These are phyloP conservation scores for Vanessa tameamea DNA, from an alignment of 1,140 invertebrate species.

Conservation along the genomic window DNA sequence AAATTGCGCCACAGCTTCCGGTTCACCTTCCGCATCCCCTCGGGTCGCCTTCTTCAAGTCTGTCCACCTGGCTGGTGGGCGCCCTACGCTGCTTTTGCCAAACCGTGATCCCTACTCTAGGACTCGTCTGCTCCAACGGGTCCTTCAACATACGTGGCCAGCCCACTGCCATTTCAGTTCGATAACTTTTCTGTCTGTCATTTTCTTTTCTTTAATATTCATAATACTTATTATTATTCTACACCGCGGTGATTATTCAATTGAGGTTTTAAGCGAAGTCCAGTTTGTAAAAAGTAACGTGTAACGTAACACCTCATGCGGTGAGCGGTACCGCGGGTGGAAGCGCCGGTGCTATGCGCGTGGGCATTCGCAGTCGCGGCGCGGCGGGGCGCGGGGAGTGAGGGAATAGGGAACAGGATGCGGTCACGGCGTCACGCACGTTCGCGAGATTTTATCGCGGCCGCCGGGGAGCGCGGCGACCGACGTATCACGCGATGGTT, in stretches of 20 bases:
- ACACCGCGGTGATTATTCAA: neutral
- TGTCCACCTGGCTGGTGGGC: too few relatives aligned
- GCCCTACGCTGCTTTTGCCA: too few relatives aligned
- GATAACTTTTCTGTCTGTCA: too few relatives aligned
- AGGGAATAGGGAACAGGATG: slow-evolving; percentile 54
- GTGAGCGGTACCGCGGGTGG: slow-evolving; percentile 40
- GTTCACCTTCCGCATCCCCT: too few relatives aligned
- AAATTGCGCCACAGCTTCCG: too few relatives aligned
- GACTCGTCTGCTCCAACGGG: too few relatives aligned
- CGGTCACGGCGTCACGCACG: slow-evolving; percentile 71
- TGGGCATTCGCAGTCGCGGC: slow-evolving; percentile 41
- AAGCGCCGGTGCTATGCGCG: slow-evolving; percentile 50
- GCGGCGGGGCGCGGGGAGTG: slow-evolving; percentile 15
- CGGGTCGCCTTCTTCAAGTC: too few relatives aligned
- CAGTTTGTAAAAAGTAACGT: neutral
- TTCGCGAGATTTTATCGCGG: slow-evolving; percentile 66
- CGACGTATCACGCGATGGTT: slow-evolving; percentile 45
- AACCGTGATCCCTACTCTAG: too few relatives aligned
- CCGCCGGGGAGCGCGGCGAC: slow-evolving; percentile 41
- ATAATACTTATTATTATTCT: too few relatives aligned
- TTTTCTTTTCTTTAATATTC: too few relatives aligned
- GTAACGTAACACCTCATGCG: slow-evolving; percentile 33
- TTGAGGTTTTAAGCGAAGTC: neutral
- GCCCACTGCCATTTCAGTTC: too few relatives aligned
- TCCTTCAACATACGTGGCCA: too few relatives aligned